A percentile compares a stretch with the other conserved stretches of the same genome.
Evolutionary conservation across 2,113 vertebrate species (phyloP).

Genomic region (Prunella himalayana): DNA sequence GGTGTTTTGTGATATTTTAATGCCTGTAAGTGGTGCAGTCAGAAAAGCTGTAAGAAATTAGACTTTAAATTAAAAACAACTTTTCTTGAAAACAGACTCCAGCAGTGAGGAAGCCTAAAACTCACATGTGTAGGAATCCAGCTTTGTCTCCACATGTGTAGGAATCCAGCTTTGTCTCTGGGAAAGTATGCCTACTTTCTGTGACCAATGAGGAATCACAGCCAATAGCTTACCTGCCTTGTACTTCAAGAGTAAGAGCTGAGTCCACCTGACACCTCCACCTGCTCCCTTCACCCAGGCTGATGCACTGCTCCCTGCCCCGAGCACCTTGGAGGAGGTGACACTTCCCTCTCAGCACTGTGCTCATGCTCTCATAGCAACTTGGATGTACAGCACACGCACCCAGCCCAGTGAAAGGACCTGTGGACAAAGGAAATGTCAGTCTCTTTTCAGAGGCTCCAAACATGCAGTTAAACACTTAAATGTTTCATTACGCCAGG

Average conservation of each 20-base stretch:
- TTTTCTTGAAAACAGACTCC: neutral
- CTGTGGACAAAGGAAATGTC: neutral
- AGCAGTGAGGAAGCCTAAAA: neutral
- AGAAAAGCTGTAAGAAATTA: constrained; percentile 37
- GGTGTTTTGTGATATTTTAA: neutral
- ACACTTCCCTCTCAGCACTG: neutral
- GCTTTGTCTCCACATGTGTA: neutral
- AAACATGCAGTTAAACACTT: neutral
- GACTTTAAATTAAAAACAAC: neutral
- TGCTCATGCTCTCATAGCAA: neutral
- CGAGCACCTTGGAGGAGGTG: neutral
- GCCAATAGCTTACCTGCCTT: neutral
- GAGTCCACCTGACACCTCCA: neutral
- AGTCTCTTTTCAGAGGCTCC: neutral
- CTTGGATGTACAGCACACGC: neutral
- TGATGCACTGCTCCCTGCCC: neutral
- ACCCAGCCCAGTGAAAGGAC: neutral
- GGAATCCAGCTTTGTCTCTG: neutral
- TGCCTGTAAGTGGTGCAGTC: neutral
- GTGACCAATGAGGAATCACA: fast-evolving
- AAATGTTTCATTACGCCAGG: neutral
- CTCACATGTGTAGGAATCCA: no score
- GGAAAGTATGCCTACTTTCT: neutral
- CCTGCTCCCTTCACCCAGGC: neutral
- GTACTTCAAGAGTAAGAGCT: neutral